phyloP scores from a whole-genome alignment of 2,797 vertebrate genomes.

The Avahi laniger region DNA sequence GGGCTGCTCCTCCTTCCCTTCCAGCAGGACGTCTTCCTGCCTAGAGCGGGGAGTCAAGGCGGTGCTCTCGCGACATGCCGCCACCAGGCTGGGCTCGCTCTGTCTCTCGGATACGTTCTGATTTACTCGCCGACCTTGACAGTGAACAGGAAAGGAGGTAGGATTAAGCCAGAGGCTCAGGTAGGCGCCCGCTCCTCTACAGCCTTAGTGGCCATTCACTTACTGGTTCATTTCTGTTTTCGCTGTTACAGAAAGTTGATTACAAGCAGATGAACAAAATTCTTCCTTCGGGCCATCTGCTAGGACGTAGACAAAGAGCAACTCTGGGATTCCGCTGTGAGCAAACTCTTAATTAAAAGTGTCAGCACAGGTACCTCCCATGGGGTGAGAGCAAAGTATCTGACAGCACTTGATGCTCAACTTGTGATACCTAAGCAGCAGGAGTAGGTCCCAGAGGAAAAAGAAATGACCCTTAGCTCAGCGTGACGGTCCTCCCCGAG shows the following conservation, averaged over 20 bases:
- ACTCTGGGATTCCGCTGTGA: not conserved
- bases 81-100: not conserved
- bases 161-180: not conserved
- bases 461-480: not conserved
- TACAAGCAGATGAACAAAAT: not conserved
- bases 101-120: not conserved
- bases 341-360: not conserved
- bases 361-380: not conserved
- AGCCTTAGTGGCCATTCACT: not conserved
- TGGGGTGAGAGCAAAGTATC: not conserved
- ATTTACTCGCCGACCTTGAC: not conserved
- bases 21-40: too few relatives aligned
- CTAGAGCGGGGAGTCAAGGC: not conserved
- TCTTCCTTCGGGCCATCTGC: not conserved
- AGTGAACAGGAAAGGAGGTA: not conserved
- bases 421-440: not conserved
- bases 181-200: rapidly evolving
- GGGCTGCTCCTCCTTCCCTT: not conserved
- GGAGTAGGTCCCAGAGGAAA: not conserved
- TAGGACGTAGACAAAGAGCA: not conserved
- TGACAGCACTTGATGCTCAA: not conserved
- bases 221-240: not conserved
- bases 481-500: too few relatives aligned
- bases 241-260: not conserved
- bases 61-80: too few relatives aligned